Percentiles rank a stretch among this genome's conserved stretches.
These are phyloP conservation scores for Vireo griseus DNA, from an alignment of 2,797 vertebrate genomes.

Conservation along the genomic window DNA sequence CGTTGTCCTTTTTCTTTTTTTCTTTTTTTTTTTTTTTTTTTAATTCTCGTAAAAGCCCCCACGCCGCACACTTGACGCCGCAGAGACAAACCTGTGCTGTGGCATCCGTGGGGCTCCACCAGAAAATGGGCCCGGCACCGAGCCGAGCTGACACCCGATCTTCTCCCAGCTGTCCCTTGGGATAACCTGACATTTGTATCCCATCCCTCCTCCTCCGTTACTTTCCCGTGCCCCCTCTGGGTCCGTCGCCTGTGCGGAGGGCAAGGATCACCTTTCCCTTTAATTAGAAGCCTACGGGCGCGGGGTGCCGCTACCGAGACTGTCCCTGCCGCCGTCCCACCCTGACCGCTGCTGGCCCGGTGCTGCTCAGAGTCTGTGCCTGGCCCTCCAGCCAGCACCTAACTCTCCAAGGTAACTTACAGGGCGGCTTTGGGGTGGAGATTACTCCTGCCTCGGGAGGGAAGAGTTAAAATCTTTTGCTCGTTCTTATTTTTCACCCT, in stretches of 20 bases:
- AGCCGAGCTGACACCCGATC: neutral
- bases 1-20: rapidly evolving
- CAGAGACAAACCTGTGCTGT: neutral
- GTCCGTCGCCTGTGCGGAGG: neutral
- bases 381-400: neutral
- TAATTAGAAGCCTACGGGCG: neutral
- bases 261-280: rapidly evolving
- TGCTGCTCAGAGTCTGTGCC: neutral
- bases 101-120: neutral
- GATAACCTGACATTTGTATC: neutral
- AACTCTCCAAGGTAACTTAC: neutral
- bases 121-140: neutral
- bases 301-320: neutral
- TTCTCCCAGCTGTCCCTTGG: neutral
- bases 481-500: neutral
- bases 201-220: neutral
- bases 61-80: rapidly evolving
- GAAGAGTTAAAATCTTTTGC: neutral
- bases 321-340: neutral
- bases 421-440: neutral
- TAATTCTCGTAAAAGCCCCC: neutral
- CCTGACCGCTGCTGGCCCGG: neutral
- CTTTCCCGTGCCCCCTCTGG: neutral
- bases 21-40: rapidly evolving
- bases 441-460: neutral